Conservation (phyloP, 2,113 vertebrate species). For the Protobothrops mucrosquamatus region DNA sequence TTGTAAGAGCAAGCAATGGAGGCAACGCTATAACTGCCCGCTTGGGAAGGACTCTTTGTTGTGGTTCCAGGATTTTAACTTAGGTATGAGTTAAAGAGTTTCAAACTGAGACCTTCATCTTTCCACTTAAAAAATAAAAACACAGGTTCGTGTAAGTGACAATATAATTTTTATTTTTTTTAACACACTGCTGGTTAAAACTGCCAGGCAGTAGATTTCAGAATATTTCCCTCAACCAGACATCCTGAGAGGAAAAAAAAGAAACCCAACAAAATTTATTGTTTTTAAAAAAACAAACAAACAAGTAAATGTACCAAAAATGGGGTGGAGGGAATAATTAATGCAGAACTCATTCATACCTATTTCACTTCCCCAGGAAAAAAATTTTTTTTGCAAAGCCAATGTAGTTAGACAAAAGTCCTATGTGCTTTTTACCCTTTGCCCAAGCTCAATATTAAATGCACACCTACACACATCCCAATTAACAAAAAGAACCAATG, state of each 20-base stretch:
- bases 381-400: constrained; percentile 37
- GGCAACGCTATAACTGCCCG: fast-evolving
- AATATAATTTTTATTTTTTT: constrained; percentile 62
- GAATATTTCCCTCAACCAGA: constrained; percentile 58
- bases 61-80: background rate
- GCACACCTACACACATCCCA: background rate
- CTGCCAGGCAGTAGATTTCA: constrained; percentile 53
- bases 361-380: background rate
- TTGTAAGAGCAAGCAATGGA: background rate
- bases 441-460: constrained; percentile 43
- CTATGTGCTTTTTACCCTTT: constrained; percentile 50
- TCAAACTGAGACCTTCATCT: background rate
- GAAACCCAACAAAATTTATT: background rate
- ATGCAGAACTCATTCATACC: constrained; percentile 43
- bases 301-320: constrained; percentile 48
- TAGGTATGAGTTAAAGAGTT: background rate
- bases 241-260: constrained; percentile 45
- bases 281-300: background rate
- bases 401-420: constrained; percentile 37
- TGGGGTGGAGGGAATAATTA: background rate
- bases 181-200: constrained; percentile 56
- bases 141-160: constrained; percentile 46
- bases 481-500: constrained; percentile 55
- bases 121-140: constrained; percentile 31
- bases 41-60: background rate